Evolutionary conservation across 1,140 invertebrate species (phyloP).

Genomic region (Metopolophium dirhodum): DNA sequence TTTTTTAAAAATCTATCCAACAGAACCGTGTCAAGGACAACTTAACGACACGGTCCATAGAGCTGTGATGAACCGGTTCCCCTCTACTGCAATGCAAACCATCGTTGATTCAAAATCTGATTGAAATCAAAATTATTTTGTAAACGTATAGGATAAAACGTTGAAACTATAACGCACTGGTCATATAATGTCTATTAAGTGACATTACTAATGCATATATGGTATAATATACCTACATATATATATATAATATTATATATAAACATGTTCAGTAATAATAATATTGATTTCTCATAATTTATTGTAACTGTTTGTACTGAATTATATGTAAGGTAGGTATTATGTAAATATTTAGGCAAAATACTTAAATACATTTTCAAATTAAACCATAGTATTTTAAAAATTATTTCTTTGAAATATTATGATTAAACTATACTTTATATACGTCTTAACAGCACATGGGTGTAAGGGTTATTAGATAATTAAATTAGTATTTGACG

Average conservation of each 20-base stretch:
- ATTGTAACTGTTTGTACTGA: background rate
- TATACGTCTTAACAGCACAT: too few species aligned
- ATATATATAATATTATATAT: background rate
- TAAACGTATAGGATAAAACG: background rate
- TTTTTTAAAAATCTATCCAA: slow-evolving; percentile 56
- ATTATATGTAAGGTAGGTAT: background rate
- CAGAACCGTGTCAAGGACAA: slow-evolving; percentile 56
- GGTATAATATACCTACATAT: background rate
- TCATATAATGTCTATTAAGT: background rate
- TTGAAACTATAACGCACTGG: background rate
- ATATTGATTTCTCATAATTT: background rate
- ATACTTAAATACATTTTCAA: background rate
- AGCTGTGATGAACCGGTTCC: slow-evolving; percentile 55
- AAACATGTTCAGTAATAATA: background rate
- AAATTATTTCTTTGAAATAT: too few species aligned
- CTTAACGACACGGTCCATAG: slow-evolving; percentile 55
- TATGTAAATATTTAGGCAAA: background rate
- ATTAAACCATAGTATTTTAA: background rate
- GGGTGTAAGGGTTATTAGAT: too few species aligned
- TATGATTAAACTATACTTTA: too few species aligned
- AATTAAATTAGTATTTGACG: background rate
- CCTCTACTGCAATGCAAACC: slow-evolving; percentile 46
- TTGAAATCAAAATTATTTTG: slow-evolving; percentile 36
- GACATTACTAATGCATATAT: background rate
- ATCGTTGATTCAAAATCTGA: slow-evolving; percentile 41